Percentiles rank a stretch among this genome's conserved stretches.
phyloP scores from a whole-genome alignment of 2,113 vertebrate genomes.

The Ancistrus triradiatus region DNA sequence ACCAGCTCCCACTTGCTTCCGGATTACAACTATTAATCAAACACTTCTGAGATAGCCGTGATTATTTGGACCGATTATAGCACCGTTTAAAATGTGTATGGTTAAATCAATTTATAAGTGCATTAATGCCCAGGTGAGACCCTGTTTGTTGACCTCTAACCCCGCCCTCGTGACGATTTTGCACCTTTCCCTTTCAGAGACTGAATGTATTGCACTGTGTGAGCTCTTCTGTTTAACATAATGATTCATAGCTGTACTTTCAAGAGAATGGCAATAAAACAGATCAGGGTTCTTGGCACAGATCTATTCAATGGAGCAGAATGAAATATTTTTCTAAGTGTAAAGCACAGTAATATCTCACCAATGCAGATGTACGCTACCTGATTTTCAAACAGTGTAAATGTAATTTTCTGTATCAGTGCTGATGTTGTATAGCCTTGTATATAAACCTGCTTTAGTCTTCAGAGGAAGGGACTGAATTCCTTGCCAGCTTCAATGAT shows the following conservation, averaged over 20 bases:
- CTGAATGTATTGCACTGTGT: conserved; percentile 63
- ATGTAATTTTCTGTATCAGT: conserved; percentile 65
- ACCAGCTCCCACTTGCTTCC: too few relatives aligned
- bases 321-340: conserved; percentile 58
- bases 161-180: conserved; percentile 41
- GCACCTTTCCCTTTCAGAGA: conserved; percentile 56
- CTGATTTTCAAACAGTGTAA: conserved; percentile 54
- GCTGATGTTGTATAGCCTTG: conserved; percentile 64
- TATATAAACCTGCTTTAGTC: conserved; percentile 63
- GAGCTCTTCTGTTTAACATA: conserved; percentile 47
- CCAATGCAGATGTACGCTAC: conserved; percentile 48
- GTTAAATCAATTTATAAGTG: not conserved
- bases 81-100: too few relatives aligned
- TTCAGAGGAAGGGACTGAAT: conserved; percentile 60
- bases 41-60: too few relatives aligned
- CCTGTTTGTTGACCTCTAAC: not conserved
- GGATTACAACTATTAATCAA: too few relatives aligned
- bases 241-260: conserved; percentile 45
- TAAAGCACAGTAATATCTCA: conserved; percentile 62
- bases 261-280: conserved; percentile 63
- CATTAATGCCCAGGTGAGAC: not conserved
- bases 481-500: conserved; percentile 68
- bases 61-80: too few relatives aligned
- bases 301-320: conserved; percentile 50
- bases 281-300: conserved; percentile 52